Evolutionary conservation across 2,113 vertebrate species (phyloP).

Genomic region (Trachemys scripta): DNA sequence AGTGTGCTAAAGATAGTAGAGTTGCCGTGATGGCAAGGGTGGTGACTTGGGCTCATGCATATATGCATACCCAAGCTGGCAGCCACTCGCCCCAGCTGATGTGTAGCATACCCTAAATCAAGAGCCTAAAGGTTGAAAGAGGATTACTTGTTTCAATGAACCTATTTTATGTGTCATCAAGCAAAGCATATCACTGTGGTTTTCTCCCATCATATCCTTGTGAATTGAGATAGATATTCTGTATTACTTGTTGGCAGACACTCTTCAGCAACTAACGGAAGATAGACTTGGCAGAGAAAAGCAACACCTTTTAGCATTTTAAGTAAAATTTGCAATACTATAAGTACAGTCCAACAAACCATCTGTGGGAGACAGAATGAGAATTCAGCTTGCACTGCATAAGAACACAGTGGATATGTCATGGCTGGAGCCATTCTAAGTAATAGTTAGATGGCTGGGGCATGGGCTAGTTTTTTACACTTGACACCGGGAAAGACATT

Average conservation of each 20-base stretch:
- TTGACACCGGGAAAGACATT: neutral
- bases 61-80: neutral
- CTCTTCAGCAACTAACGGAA: neutral
- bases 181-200: neutral
- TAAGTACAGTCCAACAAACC: neutral
- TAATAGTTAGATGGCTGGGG: rapidly evolving
- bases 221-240: neutral
- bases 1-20: neutral
- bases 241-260: neutral
- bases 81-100: neutral
- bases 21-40: neutral
- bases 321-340: neutral
- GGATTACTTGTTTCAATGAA: neutral
- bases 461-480: neutral
- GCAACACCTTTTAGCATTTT: neutral
- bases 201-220: neutral
- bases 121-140: neutral
- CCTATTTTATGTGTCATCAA: neutral
- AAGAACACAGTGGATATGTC: neutral
- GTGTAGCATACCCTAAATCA: neutral
- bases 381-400: neutral
- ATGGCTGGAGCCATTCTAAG: neutral
- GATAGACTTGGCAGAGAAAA: neutral
- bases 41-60: neutral
- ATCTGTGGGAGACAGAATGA: neutral